Base-by-base conservation (phyloP, 2,797 vertebrate genomes). In the Halcyon leucocephala region DNA sequence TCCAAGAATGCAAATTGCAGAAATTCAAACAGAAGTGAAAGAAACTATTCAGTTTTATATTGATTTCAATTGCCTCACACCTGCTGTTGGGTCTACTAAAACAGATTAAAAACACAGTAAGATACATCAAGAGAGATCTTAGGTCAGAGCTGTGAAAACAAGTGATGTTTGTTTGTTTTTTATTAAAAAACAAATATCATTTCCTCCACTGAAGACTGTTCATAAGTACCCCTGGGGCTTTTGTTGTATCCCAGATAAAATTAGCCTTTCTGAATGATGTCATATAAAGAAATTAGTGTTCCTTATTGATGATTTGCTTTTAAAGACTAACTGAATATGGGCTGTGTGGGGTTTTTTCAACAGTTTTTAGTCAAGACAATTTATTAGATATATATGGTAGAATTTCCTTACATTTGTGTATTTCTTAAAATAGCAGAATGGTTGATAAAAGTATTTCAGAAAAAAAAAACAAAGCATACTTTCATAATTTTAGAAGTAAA, bases 101-200 rank as follows among this genome's bases (percentile, higher is more conserved):
- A 91, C 29, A 22, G 42, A 90, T 79, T 91, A 96, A 97, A 97
- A 96, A 66, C 80, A 74, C 57, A 73, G 55, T 73, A 86, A 96
- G 86, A 92, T 96, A 74, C 65, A 95, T 74, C 87, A 73, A 80
- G 74, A 93, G 80, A 95, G 82, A 90, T 78, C 83, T 95, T 86
- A 97, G 95, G 93, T 97, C 97, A 98, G 95, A 88, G 55, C 85
- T 98, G 79, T 91, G 84, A 97, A 98, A 98, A 96, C 70, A 97
- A 82, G 20, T 80, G 58, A 60, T 93, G 61, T 95, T 97, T 96
- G 72, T 93, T 97, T 97, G 91, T 79, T 97, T 97, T 96, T 28
- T 71, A 91, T 81, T 37, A 37, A 37, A 94, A 94, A 90, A 83
- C 95, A 91, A 77, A 29, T 37, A 48, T 85, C 18, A 86, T 94